Percentiles rank a stretch among this genome's conserved stretches.
phyloP scores from a whole-genome alignment of 2,888 invertebrate species.

The Cryptocephalus primarius region DNA sequence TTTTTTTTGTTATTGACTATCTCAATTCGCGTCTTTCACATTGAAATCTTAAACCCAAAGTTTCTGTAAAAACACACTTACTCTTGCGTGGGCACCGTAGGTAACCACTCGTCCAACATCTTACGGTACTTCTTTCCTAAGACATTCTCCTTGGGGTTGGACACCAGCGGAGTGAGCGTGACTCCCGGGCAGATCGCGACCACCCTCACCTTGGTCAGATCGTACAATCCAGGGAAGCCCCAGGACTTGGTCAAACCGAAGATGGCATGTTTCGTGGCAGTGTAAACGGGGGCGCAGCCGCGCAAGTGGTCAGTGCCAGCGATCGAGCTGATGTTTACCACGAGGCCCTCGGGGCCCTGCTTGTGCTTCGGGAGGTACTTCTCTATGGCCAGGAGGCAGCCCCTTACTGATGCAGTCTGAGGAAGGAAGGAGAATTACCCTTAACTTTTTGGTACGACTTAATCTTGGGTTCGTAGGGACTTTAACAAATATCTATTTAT shows the following conservation, averaged over 20 bases:
- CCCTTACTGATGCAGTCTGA: too few species aligned
- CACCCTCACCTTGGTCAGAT: conserved; percentile 39
- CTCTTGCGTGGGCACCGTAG: conserved; percentile 5
- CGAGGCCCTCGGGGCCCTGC: conserved; percentile 7
- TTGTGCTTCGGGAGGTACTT: conserved; percentile 7
- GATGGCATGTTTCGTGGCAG: conserved; percentile 8
- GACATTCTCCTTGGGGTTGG: conserved; percentile 7
- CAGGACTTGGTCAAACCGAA: conserved; percentile 7
- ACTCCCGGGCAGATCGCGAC: conserved; percentile 43
- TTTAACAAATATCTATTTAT: too few species aligned
- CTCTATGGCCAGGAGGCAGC: conserved; percentile 5
- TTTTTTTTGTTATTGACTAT: too few species aligned
- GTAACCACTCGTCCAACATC: not conserved
- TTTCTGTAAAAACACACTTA: conserved; percentile 1
- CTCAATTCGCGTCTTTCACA: too few species aligned
- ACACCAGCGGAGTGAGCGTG: conserved; percentile 34
- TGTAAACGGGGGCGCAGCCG: conserved; percentile 6
- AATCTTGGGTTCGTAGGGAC: too few species aligned
- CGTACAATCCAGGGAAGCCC: conserved; percentile 17
- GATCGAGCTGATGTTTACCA: conserved; percentile 9
- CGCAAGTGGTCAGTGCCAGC: conserved; percentile 2
- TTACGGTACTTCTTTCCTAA: conserved; percentile 9
- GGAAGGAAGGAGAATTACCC: too few species aligned
- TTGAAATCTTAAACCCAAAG: too few species aligned
- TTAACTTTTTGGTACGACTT: too few species aligned